Base-by-base conservation (phyloP, 2,797 vertebrate species). In the Alauda arvensis region DNA sequence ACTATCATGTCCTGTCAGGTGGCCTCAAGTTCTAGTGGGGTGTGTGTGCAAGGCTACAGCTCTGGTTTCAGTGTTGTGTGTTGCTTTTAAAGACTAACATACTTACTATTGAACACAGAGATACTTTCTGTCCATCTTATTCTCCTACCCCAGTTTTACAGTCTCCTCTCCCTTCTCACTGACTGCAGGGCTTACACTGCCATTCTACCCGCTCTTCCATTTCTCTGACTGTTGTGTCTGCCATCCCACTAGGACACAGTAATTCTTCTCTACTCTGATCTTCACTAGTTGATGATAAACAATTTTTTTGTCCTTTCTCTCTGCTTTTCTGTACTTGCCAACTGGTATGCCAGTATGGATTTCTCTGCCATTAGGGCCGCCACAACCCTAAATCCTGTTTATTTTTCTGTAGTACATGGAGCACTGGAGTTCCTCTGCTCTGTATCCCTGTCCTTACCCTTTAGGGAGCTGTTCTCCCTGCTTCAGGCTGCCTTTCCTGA, bases 321-420 rank as follows among this genome's bases (percentile, higher is more conserved):
- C 34, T 70, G 29, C 46, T 31, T 48, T 81, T 49, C 4, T 28
- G 8, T 80, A 10, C 18, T 71, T 61, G 29, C 51, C 9, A 21
- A 26, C 39, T 68, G 57, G 18, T 25, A 3, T 78, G 67, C 68
- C 37, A 37, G 37, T 37, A 11, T 37, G 37, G 9, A 37, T 37
- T 37, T 37, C 37, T 37, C 37, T 91, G 77, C 60, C 11, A 3
- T 57, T 40, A 34, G 61, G 31, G 29, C 52, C 45, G 46, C 65
- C 77, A 34, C 55, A 49, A 11, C 8, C 29, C 9, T 42, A 11
- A 39, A n/a, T 72, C n/a, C 71, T 78, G 17, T 42, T 42, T 42
- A 0, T 0, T 65, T 61, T 18, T 8, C 18, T 55, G 3, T 23
- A 43, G 28, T 28, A 26, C 23, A 9, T 0, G 9, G 40, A 72